Evolutionary conservation across 2,797 vertebrate genomes (phyloP).

Genomic region (Cyprinodon diabolis): DNA sequence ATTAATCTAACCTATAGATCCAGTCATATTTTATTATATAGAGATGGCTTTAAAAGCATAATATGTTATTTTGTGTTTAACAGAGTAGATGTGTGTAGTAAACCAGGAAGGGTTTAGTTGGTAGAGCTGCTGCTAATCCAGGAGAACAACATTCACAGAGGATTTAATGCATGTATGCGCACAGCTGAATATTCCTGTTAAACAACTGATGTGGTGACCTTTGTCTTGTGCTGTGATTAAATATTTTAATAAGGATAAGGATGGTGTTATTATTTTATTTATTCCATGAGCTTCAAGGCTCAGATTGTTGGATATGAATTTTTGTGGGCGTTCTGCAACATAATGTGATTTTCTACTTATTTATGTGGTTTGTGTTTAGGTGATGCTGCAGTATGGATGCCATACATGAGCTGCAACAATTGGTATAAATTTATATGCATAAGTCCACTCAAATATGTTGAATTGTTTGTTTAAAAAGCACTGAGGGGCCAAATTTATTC

Average conservation of each 20-base stretch:
- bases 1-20: conserved; percentile 35
- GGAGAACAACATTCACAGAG: conserved; percentile 19
- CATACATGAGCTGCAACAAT: neutral
- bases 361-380: neutral
- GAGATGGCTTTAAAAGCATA: conserved; percentile 32
- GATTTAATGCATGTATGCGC: conserved; percentile 11
- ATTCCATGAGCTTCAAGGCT: neutral
- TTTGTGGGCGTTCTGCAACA: too few relatives aligned
- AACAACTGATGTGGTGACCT: conserved; percentile 38
- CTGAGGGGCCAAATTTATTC: too few relatives aligned
- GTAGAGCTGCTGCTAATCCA: conserved; percentile 8
- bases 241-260: conserved; percentile 45
- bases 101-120: conserved; percentile 18
- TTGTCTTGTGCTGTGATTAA: conserved; percentile 61
- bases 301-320: neutral
- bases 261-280: conserved; percentile 6
- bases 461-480: too few relatives aligned
- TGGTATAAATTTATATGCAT: neutral
- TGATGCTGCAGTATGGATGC: neutral
- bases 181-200: conserved; percentile 24
- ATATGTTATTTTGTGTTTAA: conserved; percentile 48
- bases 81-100: conserved; percentile 34
- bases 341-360: neutral
- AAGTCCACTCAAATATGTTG: too few relatives aligned
- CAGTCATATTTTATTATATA: conserved; percentile 36